Percentiles rank a stretch among this genome's conserved stretches.
These are phyloP conservation scores for Thaleichthys pacificus DNA, from an alignment of 2,797 vertebrate genomes.

Conservation along the genomic window DNA sequence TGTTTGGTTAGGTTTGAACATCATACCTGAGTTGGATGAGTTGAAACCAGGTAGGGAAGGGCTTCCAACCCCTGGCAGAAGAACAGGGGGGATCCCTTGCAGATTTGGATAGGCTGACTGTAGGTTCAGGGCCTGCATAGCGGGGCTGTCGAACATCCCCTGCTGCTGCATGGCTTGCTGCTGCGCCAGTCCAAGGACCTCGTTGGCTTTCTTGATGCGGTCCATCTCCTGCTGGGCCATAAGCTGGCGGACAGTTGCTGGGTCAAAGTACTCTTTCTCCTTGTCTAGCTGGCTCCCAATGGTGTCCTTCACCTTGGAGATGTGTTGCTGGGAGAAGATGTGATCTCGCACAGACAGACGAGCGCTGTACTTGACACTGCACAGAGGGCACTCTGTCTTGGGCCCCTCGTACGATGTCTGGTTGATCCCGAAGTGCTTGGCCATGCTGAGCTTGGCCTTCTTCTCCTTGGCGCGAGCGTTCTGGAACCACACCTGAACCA, in stretches of 20 bases:
- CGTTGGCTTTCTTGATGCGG: constrained; percentile 99
- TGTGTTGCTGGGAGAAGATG: constrained; percentile 99
- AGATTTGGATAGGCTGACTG: constrained; percentile 92
- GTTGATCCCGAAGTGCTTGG: constrained; percentile 99
- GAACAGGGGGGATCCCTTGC: constrained; percentile 96
- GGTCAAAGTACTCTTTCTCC: constrained; percentile 99
- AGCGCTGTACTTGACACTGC: constrained; percentile 98
- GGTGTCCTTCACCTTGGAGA: constrained; percentile 98
- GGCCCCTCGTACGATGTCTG: constrained; percentile 97
- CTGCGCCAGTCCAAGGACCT: constrained; percentile 94
- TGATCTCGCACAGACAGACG: constrained; percentile 98
- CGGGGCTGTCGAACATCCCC: constrained; percentile 91
- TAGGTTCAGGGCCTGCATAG: constrained; percentile 96
- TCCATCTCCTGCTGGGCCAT: constrained; percentile 99
- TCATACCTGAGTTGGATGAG: constrained; percentile 97
- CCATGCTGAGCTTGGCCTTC: constrained; percentile 99
- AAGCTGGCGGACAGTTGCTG: constrained; percentile 96
- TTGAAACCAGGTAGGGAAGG: constrained; percentile 96
- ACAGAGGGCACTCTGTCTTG: constrained; percentile 98
- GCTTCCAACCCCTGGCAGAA: constrained; percentile 96
- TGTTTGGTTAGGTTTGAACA: background rate
- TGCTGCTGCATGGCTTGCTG: constrained; percentile 93
- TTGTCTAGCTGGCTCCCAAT: constrained; percentile 99
- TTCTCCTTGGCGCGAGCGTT: constrained; percentile 99
- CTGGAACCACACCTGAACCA: constrained; percentile 99